phyloP scores from a whole-genome alignment of 2,113 vertebrate genomes.

The Malurus alboscapulatus region DNA sequence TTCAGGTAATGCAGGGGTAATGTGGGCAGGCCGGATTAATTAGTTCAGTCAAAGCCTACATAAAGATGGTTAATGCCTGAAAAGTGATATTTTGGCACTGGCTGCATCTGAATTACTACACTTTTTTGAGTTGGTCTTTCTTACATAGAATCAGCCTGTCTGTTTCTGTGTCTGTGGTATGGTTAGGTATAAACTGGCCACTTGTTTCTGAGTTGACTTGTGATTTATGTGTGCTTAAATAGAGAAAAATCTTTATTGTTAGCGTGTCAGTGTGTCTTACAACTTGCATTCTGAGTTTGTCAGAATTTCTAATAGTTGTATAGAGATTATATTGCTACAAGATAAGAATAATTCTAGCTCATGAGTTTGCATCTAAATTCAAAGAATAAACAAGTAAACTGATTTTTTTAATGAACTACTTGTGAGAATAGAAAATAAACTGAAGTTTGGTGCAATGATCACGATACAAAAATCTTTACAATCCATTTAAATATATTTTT shows the following conservation, averaged over 20 bases:
- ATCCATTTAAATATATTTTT: not conserved
- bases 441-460: not conserved
- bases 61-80: not conserved
- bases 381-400: not conserved
- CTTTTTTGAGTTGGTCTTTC: not conserved
- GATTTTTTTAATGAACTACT: not conserved
- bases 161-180: not conserved
- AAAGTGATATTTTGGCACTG: not conserved
- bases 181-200: not conserved
- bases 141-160: not conserved
- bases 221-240: not conserved
- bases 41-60: accelerated
- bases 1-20: not conserved
- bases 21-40: not conserved
- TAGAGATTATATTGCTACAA: not conserved
- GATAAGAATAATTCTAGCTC: not conserved
- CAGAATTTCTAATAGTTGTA: not conserved
- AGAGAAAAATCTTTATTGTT: not conserved
- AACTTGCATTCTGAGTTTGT: not conserved
- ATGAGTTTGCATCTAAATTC: not conserved
- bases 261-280: not conserved
- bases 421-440: not conserved
- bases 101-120: not conserved
- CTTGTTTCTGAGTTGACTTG: not conserved
- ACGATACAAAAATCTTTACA: not conserved